Conservation (phyloP, 2,888 invertebrate genomes). For the Lepidocyrtinus sp. region DNA sequence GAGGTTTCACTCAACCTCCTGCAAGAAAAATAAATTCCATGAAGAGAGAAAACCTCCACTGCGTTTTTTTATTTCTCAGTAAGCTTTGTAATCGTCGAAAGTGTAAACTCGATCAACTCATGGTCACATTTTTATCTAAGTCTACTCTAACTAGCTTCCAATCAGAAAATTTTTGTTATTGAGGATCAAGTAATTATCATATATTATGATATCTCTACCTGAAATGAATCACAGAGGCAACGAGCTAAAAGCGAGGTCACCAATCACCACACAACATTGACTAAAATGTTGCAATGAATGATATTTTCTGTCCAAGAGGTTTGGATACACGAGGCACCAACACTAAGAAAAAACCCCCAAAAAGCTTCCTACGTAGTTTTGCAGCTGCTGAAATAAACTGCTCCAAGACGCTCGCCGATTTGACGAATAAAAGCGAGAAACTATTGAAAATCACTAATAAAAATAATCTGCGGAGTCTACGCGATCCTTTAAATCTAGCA, state of each 20-base stretch:
- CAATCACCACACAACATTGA: background rate
- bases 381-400: background rate
- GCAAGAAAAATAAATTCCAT: too few relatives aligned
- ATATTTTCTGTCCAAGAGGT: background rate
- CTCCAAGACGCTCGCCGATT: background rate
- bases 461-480: background rate
- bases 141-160: too few relatives aligned
- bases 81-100: too few relatives aligned
- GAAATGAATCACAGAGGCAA: conserved; percentile 3
- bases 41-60: too few relatives aligned
- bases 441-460: background rate
- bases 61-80: too few relatives aligned
- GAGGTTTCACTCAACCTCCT: too few relatives aligned
- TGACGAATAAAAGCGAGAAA: background rate
- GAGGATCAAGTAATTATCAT: conserved; percentile 7
- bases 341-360: background rate
- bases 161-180: background rate
- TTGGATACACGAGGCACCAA: conserved; percentile 1
- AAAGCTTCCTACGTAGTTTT: background rate
- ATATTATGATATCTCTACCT: conserved; percentile 13
- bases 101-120: conserved; percentile 1
- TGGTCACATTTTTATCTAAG: background rate
- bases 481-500: conserved; percentile 9
- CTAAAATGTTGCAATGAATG: background rate
- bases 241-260: conserved; percentile 5